A percentile compares a stretch with the other conserved stretches of the same genome.
These are phyloP conservation scores for Lepus oiostolus DNA, from an alignment of 2,797 vertebrate genomes.

Conservation along the genomic window DNA sequence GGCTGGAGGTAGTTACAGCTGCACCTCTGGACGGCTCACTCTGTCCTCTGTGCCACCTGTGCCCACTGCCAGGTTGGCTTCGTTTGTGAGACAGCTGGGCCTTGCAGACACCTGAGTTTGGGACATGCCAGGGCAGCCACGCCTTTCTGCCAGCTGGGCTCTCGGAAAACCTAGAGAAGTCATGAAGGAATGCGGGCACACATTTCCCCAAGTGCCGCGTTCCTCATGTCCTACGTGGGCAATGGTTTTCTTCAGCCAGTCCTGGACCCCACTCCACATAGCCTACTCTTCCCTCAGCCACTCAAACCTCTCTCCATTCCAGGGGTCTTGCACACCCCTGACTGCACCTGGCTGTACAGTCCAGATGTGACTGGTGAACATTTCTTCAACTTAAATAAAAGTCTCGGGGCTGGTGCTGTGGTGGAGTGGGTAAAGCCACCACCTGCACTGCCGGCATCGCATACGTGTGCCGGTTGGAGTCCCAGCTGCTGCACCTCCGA, in stretches of 20 bases:
- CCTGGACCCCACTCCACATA: not conserved
- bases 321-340: conserved; percentile 48
- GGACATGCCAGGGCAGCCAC: not conserved
- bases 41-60: not conserved
- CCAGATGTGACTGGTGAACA: not conserved
- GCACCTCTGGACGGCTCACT: not conserved
- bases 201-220: not conserved
- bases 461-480: too few species aligned
- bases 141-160: not conserved
- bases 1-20: not conserved
- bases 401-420: too few species aligned
- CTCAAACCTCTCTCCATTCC: not conserved
- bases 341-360: conserved; percentile 7
- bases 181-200: not conserved
- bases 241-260: not conserved
- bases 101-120: not conserved
- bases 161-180: not conserved
- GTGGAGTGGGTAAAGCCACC: too few species aligned
- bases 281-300: not conserved
- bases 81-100: not conserved
- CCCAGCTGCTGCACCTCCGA: too few species aligned
- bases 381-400: conserved; percentile 71
- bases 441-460: too few species aligned
- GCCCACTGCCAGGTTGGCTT: not conserved
- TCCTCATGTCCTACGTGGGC: not conserved